Conservation (phyloP, 1,140 invertebrate species). For the Gryllus bimaculatus region DNA sequence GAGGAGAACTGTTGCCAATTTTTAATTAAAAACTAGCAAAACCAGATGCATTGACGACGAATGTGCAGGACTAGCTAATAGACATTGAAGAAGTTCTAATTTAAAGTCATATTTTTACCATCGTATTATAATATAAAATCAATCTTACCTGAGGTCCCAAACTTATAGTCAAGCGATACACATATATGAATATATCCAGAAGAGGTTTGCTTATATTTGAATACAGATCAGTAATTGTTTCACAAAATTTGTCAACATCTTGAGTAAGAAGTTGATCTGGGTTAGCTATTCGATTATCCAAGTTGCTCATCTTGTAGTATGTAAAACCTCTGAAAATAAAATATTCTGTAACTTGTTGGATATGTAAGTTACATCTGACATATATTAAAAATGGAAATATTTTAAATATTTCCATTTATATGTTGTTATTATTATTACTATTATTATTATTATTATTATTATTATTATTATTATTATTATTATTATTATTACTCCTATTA, state of each 20-base stretch:
- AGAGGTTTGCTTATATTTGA: slow-evolving; percentile 96
- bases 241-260: slow-evolving; percentile 96
- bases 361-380: too few relatives aligned
- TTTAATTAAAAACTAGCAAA: too few relatives aligned
- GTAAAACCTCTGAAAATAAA: slow-evolving; percentile 72
- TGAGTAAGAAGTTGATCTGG: slow-evolving; percentile 92
- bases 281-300: slow-evolving; percentile 91
- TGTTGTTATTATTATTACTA: background rate
- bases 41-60: too few relatives aligned
- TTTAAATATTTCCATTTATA: background rate
- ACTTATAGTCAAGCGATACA: slow-evolving; percentile 76
- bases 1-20: too few relatives aligned
- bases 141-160: slow-evolving; percentile 62
- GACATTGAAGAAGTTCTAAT: background rate
- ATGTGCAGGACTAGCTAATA: too few relatives aligned
- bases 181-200: slow-evolving; percentile 88
- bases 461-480: background rate
- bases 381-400: too few relatives aligned
- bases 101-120: background rate
- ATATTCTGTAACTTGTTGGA: background rate
- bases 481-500: background rate
- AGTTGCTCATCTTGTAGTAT: slow-evolving; percentile 94
- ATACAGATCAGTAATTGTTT: slow-evolving; percentile 89
- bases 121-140: background rate
- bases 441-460: background rate